phyloP scores from a whole-genome alignment of 2,113 vertebrate genomes.

The Seriola quinqueradiata region DNA sequence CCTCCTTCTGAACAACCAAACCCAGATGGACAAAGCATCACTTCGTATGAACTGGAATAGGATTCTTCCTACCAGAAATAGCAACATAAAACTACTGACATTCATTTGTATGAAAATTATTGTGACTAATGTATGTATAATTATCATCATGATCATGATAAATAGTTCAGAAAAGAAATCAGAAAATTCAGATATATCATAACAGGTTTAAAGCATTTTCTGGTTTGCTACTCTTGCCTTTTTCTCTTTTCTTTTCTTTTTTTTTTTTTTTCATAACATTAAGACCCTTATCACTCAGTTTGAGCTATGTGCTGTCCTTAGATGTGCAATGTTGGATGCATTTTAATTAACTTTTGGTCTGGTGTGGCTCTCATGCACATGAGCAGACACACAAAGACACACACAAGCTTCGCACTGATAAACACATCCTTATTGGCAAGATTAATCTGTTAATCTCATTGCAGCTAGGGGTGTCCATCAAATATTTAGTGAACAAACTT shows the following conservation, averaged over 20 bases:
- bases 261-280: neutral
- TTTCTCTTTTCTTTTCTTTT: neutral
- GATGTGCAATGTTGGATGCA: conserved; percentile 29
- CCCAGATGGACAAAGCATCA: neutral
- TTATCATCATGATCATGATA: too few species aligned
- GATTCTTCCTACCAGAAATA: neutral
- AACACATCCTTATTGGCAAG: conserved; percentile 61
- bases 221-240: neutral
- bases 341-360: conserved; percentile 56
- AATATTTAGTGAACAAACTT: conserved; percentile 82
- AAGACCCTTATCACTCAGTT: conserved; percentile 25
- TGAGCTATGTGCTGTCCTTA: conserved; percentile 25
- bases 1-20: conserved; percentile 10
- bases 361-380: neutral
- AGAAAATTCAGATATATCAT: neutral
- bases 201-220: neutral
- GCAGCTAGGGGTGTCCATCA: conserved; percentile 72
- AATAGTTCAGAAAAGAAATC: neutral
- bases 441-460: conserved; percentile 79
- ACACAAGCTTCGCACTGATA: conserved; percentile 37
- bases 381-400: neutral
- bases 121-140: too few species aligned
- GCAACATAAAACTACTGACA: neutral
- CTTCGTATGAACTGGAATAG: neutral
- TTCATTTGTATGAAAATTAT: neutral